Evolutionary conservation across 2,888 invertebrate genomes (phyloP), one percentile per base, ranked within the genome.

Genomic region (Punctoribates punctum): DNA sequence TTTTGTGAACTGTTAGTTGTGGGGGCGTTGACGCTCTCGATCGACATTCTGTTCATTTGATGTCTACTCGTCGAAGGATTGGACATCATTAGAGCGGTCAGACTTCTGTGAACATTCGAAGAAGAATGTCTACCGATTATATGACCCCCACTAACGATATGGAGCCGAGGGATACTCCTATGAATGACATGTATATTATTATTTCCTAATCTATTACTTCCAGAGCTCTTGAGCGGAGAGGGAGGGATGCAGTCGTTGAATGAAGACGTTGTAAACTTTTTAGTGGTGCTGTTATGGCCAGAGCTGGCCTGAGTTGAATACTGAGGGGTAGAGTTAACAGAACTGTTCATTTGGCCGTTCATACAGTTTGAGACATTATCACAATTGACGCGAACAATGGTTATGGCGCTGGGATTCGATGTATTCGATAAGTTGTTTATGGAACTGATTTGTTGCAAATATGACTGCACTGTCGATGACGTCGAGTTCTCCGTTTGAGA

Each of bases 401-500:
- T 54, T 51, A 67, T 75, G 25, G 75, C 54, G 15, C 29, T 57
- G 13, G 76, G 34, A 57, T 57, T 29, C 13, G 76, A 42, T 20
- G 34, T 67, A 25, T 38, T 51, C 20, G 54, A 29, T 20, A 27
- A 8, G 27, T 62, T 65, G 38, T 62, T 65, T 20, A 60, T 74
- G 25, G 72, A 54, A 75, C 72, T 77, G 29, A 77, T 79, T 79
- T 85, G 84, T 79, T 85, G 85, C 15, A 85, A 82, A 73, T 83
- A 82, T 13, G 83, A 81, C 65, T 84, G 79, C 13, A 84, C 84
- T 42, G 84, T 82, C 65, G 83, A 82, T 27, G 83, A 82, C 13
- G 79, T 76, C 0, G 82, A 82, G 77, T 81, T 82, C 77, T 83
- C 82, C 77, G 93, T 87, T 82, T 92, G 89, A 81, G 90, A 89